These are phyloP conservation scores for Sorex fumeus DNA, from an alignment of 2,113 vertebrate genomes.

Conservation along the genomic window DNA sequence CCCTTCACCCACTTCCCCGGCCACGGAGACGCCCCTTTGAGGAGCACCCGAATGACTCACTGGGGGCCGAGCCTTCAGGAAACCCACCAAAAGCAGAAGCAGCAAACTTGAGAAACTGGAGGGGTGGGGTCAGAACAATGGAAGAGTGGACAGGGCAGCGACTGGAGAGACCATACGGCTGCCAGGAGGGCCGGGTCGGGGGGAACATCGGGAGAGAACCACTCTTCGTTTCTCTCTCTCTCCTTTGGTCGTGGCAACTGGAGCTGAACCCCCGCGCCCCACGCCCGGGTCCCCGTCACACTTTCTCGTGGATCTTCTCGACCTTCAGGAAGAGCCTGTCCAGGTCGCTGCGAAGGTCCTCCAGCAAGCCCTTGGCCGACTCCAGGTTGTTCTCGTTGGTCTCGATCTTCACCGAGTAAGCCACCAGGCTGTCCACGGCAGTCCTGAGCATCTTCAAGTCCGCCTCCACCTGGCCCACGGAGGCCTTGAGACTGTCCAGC, in stretches of 20 bases:
- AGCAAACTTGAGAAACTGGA: conserved; percentile 19
- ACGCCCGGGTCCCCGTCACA: conserved; percentile 74
- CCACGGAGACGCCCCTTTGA: neutral
- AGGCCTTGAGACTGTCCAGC: conserved; percentile 88
- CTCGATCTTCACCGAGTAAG: conserved; percentile 93
- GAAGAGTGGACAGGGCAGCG: conserved; percentile 66
- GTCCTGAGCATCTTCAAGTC: conserved; percentile 92
- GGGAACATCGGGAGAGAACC: neutral
- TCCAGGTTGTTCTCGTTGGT: conserved; percentile 91
- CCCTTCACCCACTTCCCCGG: neutral
- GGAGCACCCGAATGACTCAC: neutral
- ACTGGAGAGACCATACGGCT: neutral
- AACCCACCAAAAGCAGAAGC: conserved; percentile 36
- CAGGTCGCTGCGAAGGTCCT: conserved; percentile 90
- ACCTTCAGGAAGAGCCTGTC: conserved; percentile 88
- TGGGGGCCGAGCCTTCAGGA: conserved; percentile 15
- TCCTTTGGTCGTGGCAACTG: conserved; percentile 82
- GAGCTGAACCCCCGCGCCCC: conserved; percentile 69
- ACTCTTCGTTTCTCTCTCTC: neutral
- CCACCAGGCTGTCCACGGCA: conserved; percentile 90
- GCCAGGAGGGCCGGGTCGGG: conserved; percentile 46
- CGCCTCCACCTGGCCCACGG: conserved; percentile 88
- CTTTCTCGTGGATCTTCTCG: conserved; percentile 86
- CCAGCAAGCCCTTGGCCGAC: conserved; percentile 89
- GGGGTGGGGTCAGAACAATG: neutral